Base-by-base conservation (phyloP, 2,797 vertebrate genomes). In the Neostethus bicornis region DNA sequence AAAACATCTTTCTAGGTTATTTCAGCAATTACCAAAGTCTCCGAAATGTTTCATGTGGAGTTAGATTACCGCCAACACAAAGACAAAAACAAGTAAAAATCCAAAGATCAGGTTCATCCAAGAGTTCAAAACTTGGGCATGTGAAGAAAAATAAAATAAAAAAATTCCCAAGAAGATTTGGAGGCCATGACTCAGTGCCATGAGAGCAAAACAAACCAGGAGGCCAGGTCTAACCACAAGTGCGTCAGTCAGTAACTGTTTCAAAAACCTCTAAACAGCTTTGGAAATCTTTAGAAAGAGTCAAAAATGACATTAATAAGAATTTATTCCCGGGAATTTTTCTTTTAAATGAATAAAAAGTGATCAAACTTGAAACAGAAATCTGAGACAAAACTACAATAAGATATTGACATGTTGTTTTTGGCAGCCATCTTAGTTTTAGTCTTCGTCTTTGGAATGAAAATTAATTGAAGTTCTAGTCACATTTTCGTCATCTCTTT, bases 121-220 rank as follows among this genome's bases (percentile, higher is more conserved):
- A 42, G 62, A 79, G 77, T 79, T 61, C n/a, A 69, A 70, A 67
- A 51, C 63, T 46, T 24, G 63, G 55, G 62, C 44, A 17, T 0
- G 10, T 52, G 39, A 50, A 60, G 28, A 56, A 14, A 43, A 65
- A 62, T 51, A 55, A 47, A 54, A 64, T 6, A 17, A 20, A 52
- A 61, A 13, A 16, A 58, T 53, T 73, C 63, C 28, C 54, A 61
- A 57, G 50, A 68, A 65, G 45, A 69, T 24, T 25, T 58, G 38
- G 14, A 21, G 67, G 64, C 69, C 35, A 31, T 63, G 70, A 73
- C 38, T 81, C 68, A 21, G 58, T 70, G 73, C 69, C 70, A 75
- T 67, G 75, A 76, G 69, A 75, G 60, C 66, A 81, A 82, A 87
- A 79, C 80, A 85, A 79, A 84, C 77, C 51, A 31, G 0, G 72